Conservation (phyloP, 1,140 invertebrate genomes). For the Calliopsis andreniformis region DNA sequence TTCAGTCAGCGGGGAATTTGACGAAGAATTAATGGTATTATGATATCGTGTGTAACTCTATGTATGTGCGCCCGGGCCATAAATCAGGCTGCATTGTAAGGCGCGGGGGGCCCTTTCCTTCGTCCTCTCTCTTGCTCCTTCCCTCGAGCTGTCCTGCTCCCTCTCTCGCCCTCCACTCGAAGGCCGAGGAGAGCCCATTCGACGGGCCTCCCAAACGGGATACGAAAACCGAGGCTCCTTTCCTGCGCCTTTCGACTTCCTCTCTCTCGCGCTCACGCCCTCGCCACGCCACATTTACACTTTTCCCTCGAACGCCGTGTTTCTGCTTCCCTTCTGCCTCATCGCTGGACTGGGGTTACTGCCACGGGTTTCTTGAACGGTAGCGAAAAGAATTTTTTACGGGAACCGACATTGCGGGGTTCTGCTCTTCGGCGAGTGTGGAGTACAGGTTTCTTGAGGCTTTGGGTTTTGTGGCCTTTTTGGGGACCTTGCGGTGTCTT, state of each 20-base stretch:
- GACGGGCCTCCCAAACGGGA: constrained; percentile 68
- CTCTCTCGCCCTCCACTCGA: constrained; percentile 54
- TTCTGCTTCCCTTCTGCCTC: not conserved
- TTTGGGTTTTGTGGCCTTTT: no score
- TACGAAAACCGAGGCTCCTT: constrained; percentile 65
- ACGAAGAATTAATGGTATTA: constrained; percentile 83
- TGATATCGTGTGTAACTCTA: constrained; percentile 82
- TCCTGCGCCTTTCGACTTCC: constrained; percentile 47
- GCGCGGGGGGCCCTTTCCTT: constrained; percentile 71
- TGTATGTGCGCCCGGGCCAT: constrained; percentile 79
- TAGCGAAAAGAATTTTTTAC: not conserved
- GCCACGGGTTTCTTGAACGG: constrained; percentile 2
- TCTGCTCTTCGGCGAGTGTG: no score
- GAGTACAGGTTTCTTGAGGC: no score
- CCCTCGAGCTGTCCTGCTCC: not conserved
- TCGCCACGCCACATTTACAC: not conserved
- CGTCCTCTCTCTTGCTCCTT: constrained; percentile 36
- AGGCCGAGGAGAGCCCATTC: constrained; percentile 65
- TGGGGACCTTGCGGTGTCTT: no score
- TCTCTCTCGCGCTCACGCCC: constrained; percentile 59
- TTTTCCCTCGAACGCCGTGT: not conserved
- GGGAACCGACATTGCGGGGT: no score
- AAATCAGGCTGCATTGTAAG: constrained; percentile 81
- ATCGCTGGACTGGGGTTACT: not conserved
- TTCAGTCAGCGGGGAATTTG: constrained; percentile 82